Evolutionary conservation across 1,140 invertebrate genomes (phyloP).

Genomic region (Orius laevigatus): DNA sequence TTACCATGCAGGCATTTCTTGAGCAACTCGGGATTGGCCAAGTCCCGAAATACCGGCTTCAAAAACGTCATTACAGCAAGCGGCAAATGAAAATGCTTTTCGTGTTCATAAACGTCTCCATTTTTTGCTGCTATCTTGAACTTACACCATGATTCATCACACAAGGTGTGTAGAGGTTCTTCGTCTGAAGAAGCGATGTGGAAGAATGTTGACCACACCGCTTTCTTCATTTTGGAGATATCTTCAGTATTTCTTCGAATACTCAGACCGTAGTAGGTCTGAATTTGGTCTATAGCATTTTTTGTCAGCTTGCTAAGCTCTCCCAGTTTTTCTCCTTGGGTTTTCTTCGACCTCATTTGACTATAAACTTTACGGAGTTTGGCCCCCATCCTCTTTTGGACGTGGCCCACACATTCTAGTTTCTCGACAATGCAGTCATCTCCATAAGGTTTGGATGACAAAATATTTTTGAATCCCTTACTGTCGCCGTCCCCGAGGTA

Average conservation of each 20-base stretch:
- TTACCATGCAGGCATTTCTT: constrained; percentile 15
- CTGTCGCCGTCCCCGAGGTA: constrained; percentile 18
- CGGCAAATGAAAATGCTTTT: constrained; percentile 8
- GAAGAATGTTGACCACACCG: constrained; percentile 24
- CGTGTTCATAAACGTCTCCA: constrained; percentile 7
- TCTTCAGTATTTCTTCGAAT: constrained; percentile 15
- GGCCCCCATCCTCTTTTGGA: too few relatives aligned
- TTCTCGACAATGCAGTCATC: constrained; percentile 12
- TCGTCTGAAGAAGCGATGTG: constrained; percentile 24
- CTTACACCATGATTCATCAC: constrained; percentile 21
- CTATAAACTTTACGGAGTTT: too few relatives aligned
- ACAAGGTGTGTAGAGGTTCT: constrained; percentile 21
- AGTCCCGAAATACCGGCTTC: constrained; percentile 16
- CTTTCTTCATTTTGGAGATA: constrained; percentile 22
- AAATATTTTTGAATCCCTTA: constrained; percentile 9
- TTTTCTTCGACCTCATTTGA: constrained; percentile 9
- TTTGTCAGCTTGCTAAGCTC: constrained; percentile 15
- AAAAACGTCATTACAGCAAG: constrained; percentile 12
- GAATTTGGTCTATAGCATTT: constrained; percentile 14
- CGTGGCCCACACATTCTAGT: constrained; percentile 18
- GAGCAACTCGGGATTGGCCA: constrained; percentile 15
- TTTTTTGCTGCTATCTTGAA: constrained; percentile 13
- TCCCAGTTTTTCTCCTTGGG: constrained; percentile 9
- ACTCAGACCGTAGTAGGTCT: constrained; percentile 17
- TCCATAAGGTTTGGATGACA: constrained; percentile 13